Evolutionary conservation across 2,797 vertebrate genomes (phyloP), one percentile per base, ranked within the genome.

Genomic region (Ataeniobius toweri): DNA sequence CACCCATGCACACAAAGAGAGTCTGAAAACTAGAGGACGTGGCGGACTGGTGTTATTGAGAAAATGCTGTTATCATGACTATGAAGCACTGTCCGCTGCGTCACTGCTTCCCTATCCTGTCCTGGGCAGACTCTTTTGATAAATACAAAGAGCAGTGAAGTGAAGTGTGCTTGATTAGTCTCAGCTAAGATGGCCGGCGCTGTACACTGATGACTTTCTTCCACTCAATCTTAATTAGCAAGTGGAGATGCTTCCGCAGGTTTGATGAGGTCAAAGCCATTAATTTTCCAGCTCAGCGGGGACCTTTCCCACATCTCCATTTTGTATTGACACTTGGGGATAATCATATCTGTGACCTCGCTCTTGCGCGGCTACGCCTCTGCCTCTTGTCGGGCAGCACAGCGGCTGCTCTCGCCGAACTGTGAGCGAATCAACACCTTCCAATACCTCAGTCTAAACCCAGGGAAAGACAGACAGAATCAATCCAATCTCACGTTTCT

Each of bases 191-290:
- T 86, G 83, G 91, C 86, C 76, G 48, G 77, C 82, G 86, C 83
- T 79, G 85, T 85, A 85, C 87, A 50, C 88, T 86, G 90, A 91
- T 89, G 86, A 92, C 90, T 93, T 91, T 88, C 85, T 26, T 85
- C 83, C 73, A 85, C 92, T 94, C 92, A 86, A 90, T 93, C 94
- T 95, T 95, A 95, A 95, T 95, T 94, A 94, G 90, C 80, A 77
- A 94, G 89, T 77, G 78, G 88, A 93, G 92, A 93, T 88, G 89
- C 89, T 92, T 93, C 91, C 85, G 82, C 88, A 82, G 91, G 90
- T 92, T 94, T 94, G 92, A 95, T 91, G 93, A 94, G 93, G 95
- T 94, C 94, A 94, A 91, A 94, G 85, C 88, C 90, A 85, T 93
- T 95, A 91, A 92, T 94, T 94, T 94, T 92, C 93, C 93, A 85